Conservation (phyloP, 2,797 vertebrate genomes). For the Acridotheres tristis region DNA sequence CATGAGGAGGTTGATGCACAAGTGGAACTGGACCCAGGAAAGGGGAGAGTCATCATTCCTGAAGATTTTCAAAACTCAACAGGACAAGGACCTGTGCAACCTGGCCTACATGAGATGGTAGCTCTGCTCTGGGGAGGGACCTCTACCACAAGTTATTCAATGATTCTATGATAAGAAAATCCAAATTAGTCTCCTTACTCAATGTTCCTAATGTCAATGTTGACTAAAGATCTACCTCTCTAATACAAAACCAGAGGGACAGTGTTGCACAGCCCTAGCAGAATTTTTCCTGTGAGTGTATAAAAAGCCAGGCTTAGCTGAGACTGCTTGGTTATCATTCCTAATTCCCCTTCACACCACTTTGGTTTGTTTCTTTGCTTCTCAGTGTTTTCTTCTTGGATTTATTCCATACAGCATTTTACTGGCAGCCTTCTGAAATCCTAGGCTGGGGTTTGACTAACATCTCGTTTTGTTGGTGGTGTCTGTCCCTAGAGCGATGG, state of each 20-base stretch:
- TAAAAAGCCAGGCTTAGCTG: neutral
- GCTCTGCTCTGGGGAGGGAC: neutral
- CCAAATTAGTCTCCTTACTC: neutral
- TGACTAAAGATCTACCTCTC: neutral
- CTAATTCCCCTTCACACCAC: neutral
- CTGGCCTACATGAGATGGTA: neutral
- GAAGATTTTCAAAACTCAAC: neutral
- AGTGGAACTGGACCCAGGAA: neutral
- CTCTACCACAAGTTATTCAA: neutral
- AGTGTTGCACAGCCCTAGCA: accelerated
- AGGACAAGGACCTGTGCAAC: neutral
- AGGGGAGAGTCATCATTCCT: neutral
- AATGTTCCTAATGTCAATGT: neutral
- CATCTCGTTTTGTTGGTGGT: neutral
- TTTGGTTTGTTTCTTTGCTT: neutral
- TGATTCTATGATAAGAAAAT: neutral
- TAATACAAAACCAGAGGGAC: neutral
- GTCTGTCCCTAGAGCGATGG: neutral
- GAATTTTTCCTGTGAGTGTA: neutral
- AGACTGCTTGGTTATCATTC: neutral
- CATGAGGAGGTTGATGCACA: neutral
- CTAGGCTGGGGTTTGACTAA: neutral
- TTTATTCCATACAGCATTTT: neutral
- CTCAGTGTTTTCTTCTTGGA: neutral
- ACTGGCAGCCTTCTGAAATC: neutral